Conservation (phyloP, 2,888 invertebrate species). For the Aplocera efformata region DNA sequence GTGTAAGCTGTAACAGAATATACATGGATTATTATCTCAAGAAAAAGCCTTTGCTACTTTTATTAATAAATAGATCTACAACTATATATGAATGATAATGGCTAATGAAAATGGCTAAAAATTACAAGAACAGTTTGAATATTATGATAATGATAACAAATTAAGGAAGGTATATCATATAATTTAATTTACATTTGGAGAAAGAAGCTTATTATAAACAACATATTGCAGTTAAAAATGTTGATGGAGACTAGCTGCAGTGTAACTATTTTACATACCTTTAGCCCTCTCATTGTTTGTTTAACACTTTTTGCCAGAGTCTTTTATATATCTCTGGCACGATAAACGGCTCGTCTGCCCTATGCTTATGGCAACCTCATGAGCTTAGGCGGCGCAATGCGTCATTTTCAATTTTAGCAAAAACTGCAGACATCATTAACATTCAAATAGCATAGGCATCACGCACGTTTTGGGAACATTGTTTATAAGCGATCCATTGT, state of each 20-base stretch:
- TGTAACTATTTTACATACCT: conserved; percentile 3
- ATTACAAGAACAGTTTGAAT: too few relatives aligned
- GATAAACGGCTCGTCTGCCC: conserved; percentile 2
- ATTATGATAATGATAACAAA: conserved; percentile 1
- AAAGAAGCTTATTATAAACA: too few relatives aligned
- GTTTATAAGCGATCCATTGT: conserved; percentile 4
- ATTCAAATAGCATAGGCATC: conserved; percentile 1
- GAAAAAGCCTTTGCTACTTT: too few relatives aligned
- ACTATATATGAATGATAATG: too few relatives aligned
- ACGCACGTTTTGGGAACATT: conserved; percentile 1
- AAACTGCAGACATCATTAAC: conserved; percentile 1
- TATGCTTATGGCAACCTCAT: too few relatives aligned
- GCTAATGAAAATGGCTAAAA: too few relatives aligned
- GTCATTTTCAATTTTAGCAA: conserved; percentile 32
- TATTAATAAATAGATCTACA: too few relatives aligned
- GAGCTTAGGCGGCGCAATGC: conserved; percentile 36
- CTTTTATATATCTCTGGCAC: background rate
- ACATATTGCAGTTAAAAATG: too few relatives aligned
- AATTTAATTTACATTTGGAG: background rate
- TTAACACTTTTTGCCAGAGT: conserved; percentile 1
- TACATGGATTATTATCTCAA: too few relatives aligned
- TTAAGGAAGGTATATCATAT: too few relatives aligned
- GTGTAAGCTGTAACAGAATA: too few relatives aligned
- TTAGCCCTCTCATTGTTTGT: conserved; percentile 7
- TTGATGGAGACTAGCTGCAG: too few relatives aligned